phyloP scores from a whole-genome alignment of 53 echinoderm and acorn worm species.

The Hippasteria phrygiana region DNA sequence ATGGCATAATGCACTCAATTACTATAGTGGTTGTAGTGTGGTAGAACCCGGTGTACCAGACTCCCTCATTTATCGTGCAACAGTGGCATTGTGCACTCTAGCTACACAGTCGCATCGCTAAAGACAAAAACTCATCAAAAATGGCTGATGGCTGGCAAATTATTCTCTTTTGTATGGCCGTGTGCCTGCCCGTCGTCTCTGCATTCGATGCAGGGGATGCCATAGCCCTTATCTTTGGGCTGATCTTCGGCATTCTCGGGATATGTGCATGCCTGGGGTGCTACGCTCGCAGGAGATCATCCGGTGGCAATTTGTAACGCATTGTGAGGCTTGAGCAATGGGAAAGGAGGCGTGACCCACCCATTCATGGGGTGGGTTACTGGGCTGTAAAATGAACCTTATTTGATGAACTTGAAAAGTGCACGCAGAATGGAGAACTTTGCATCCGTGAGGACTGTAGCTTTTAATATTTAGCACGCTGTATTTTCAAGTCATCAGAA shows the following conservation, averaged over 20 bases:
- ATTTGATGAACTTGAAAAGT: slow-evolving; percentile 11
- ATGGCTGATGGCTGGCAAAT: slow-evolving; percentile 73
- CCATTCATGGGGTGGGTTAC: not conserved
- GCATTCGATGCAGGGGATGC: slow-evolving; percentile 97
- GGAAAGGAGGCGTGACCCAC: not conserved
- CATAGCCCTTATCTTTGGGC: slow-evolving; percentile 93
- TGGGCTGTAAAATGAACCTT: slow-evolving; percentile 6
- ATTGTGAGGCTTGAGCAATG: not conserved
- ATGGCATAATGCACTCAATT: not conserved
- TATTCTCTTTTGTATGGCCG: slow-evolving; percentile 67
- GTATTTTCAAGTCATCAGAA: not conserved
- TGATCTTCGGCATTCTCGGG: slow-evolving; percentile 92
- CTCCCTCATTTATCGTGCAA: not conserved
- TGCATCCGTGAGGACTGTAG: not conserved
- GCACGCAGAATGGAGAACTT: not conserved
- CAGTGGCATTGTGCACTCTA: too few species aligned
- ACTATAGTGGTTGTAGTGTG: not conserved
- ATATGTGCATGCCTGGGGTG: slow-evolving; percentile 95
- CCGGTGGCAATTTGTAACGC: slow-evolving; percentile 46
- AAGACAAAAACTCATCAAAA: not conserved
- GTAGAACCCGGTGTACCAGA: slow-evolving; percentile 14
- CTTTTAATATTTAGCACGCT: not conserved
- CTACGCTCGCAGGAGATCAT: slow-evolving; percentile 83
- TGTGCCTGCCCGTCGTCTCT: slow-evolving; percentile 89
- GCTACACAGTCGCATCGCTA: too few species aligned